Evolutionary conservation across 2,113 vertebrate species (phyloP).

Genomic region (Corapipo altera): DNA sequence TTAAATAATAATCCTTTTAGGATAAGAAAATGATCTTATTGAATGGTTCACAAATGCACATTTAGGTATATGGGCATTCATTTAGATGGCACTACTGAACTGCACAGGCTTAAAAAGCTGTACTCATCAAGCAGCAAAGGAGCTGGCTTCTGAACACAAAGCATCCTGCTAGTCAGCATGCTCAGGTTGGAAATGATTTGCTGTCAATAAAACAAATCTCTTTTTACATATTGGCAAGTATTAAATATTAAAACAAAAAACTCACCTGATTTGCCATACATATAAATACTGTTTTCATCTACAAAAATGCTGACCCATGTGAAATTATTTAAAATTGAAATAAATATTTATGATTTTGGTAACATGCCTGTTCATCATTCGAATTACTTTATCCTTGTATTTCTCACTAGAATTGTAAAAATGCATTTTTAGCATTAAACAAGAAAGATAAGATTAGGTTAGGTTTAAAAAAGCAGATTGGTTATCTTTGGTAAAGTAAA

Average conservation of each 20-base stretch:
- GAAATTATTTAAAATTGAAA: not conserved
- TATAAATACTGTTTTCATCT: not conserved
- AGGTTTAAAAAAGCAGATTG: not conserved
- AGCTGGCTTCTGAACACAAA: not conserved
- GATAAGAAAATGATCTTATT: not conserved
- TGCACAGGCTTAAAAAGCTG: not conserved
- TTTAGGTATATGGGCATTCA: not conserved
- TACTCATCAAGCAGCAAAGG: not conserved
- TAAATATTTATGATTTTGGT: not conserved
- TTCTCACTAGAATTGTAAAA: not conserved
- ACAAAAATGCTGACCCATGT: not conserved
- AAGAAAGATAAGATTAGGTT: not conserved
- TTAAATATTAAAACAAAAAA: not conserved
- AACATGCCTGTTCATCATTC: not conserved
- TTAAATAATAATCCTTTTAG: not conserved
- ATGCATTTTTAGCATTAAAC: not conserved
- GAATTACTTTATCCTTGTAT: not conserved
- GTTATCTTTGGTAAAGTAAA: conserved; percentile 48
- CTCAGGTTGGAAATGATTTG: not conserved
- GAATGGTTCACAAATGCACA: not conserved
- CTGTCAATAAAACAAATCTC: not conserved
- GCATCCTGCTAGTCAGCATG: not conserved
- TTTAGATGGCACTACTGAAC: not conserved
- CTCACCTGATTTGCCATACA: not conserved
- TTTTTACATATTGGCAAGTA: not conserved